Evolutionary conservation across 2,797 vertebrate genomes (phyloP), one percentile per base, ranked within the genome.

Genomic region (Tenualosa thibaudeaui): DNA sequence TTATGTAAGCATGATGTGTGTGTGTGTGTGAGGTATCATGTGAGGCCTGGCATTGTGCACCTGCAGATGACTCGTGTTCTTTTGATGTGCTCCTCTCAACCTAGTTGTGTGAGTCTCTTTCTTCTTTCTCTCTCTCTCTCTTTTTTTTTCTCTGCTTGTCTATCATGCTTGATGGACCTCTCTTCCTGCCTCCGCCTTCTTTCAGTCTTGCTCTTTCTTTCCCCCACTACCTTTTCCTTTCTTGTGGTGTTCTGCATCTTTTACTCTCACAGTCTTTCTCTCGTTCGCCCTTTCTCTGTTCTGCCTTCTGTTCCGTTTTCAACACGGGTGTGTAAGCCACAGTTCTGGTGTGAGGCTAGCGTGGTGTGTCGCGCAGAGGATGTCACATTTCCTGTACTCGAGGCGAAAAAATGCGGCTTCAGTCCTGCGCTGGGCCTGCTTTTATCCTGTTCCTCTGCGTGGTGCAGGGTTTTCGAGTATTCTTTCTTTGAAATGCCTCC

Each of bases 21-120:
- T 26, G 26, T 82, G 26, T 56, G 82, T 81, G 43, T 86, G 50
- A 31, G 24, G 56, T n/a, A 89, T 93, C 92, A 93, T 91, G 91
- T 91, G 92, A 92, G 88, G 78, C 22, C 84, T 92, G 89, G 87
- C 19, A 58, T 81, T 37, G 40, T 83, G 87, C 90, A 90, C 90
- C 89, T 92, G 88, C 84, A 68, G 88, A 84, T 43, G 86, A 87
- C 9, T 88, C 86, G 86, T 86, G 40, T 60, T 84, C 60, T 62
- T 94, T 94, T 93, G 91, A 93, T 91, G 90, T 90, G 90, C 3
- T 83, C 88, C 75, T 86, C 81, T 88, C 65, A 78, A 86, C 81
- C 86, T 87, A 88, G 83, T 81, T 75, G 17, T 71, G 15, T 85
- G 75, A n/a, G 5, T 68, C n/a, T 62, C 58, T n/a, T 5, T 56